phyloP scores from a whole-genome alignment of 2,113 vertebrate species.

The Coracopsis vasa region DNA sequence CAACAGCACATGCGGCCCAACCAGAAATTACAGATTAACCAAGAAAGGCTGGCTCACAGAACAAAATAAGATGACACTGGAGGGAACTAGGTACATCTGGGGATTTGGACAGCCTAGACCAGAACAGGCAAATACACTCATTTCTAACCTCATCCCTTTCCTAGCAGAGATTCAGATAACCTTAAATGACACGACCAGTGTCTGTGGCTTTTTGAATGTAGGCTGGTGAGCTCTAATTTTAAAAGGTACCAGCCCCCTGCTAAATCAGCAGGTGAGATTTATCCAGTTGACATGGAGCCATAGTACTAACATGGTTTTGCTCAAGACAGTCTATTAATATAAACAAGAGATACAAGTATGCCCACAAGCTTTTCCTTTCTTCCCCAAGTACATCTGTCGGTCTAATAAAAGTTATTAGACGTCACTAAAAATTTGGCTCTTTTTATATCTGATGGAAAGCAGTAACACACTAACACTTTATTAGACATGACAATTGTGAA shows the following conservation, averaged over 20 bases:
- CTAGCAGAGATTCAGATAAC: background rate
- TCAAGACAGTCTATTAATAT: background rate
- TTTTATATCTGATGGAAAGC: background rate
- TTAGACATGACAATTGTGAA: background rate
- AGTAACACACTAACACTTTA: background rate
- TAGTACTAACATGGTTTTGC: background rate
- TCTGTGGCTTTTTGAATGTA: background rate
- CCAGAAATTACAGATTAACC: background rate
- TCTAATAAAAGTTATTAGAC: background rate
- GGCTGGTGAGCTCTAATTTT: background rate
- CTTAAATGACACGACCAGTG: background rate
- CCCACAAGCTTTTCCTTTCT: background rate
- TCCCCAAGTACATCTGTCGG: background rate
- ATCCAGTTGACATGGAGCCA: background rate
- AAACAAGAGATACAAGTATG: background rate
- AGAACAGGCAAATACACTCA: background rate
- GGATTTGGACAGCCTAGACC: background rate
- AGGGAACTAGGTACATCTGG: background rate
- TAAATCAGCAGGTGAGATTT: background rate
- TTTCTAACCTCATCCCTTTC: background rate
- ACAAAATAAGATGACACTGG: background rate
- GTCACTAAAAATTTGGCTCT: background rate
- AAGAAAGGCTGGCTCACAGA: background rate
- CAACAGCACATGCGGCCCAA: background rate
- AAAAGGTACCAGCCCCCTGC: background rate